Evolutionary conservation across 1,140 invertebrate genomes (phyloP), one percentile per base, ranked within the genome.

Genomic region (Trigoniulus corallinus): DNA sequence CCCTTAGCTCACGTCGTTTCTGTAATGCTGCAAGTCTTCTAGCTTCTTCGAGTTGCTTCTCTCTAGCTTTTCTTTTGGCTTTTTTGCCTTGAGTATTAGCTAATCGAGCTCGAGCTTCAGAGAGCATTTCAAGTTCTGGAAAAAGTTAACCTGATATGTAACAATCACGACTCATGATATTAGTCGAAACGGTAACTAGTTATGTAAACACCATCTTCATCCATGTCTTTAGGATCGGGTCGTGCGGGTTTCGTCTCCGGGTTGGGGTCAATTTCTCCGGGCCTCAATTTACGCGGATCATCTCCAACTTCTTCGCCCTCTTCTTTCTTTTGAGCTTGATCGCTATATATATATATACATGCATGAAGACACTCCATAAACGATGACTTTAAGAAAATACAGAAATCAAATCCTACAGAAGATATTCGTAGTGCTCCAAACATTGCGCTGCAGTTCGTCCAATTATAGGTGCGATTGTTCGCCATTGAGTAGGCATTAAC

Each of bases 71-170:
- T 26, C 96, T 74, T 63, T 99, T 99, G 0, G 95, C 95, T 63
- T 98, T 98, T 66, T 99, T 98, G 25, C 96, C 96, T 64, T 99
- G 95, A 1, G 96, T 99, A 66, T 99, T 99, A 1, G 96, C 96
- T 22, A 99, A 71, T 62, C 96, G 79, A 43, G 96, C 96, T 60
- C 96, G 74, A 2, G 96, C 96, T 71, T 99, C 96, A 0, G 93
- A 98, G 39, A 99, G 68, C 95, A 99, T 99, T 69, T 99, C 95
- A 61, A 98, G 66, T 68, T 98, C 88, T 87, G 58, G 48, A 73
- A n/a, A n/a, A n/a, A n/a, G n/a, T n/a, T n/a, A n/a, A n/a, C n/a
- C n/a, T n/a, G n/a, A n/a, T n/a, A n/a, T n/a, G n/a, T n/a, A n/a
- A n/a, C n/a, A n/a, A n/a, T n/a, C n/a, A n/a, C n/a, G n/a, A n/a